Percentiles rank a stretch among this genome's conserved stretches.
These are phyloP conservation scores for Geopemphigus sp. DNA, from an alignment of 1,140 invertebrate species.

Conservation along the genomic window DNA sequence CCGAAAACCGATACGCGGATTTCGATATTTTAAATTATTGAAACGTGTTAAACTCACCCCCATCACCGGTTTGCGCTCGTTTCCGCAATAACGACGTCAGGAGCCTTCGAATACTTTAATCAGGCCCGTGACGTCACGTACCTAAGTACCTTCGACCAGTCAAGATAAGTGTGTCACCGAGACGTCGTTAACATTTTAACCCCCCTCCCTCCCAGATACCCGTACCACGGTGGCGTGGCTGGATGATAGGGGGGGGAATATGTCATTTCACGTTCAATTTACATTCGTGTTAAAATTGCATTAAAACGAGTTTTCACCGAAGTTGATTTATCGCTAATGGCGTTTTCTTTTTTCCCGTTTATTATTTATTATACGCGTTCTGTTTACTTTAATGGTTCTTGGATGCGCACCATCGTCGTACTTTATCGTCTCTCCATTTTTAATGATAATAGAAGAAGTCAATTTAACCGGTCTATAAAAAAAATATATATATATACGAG, in stretches of 20 bases:
- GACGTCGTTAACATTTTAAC: conserved; percentile 3
- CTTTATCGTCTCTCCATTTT: conserved; percentile 42
- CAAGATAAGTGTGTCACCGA: not conserved
- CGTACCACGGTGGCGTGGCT: too few species aligned
- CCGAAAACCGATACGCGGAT: too few species aligned
- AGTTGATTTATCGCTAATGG: conserved; percentile 46
- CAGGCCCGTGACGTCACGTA: not conserved
- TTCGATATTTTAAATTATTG: not conserved
- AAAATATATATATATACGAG: not conserved
- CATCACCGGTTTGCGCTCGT: too few species aligned
- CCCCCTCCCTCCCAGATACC: not conserved
- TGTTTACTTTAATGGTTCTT: conserved; percentile 45
- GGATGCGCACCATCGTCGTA: conserved; percentile 26
- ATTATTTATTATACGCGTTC: conserved; percentile 14
- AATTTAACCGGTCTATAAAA: conserved; percentile 46
- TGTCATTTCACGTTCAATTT: conserved; percentile 38
- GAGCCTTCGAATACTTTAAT: not conserved
- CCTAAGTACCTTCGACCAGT: not conserved
- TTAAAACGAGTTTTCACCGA: conserved; percentile 34
- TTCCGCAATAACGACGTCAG: too few species aligned
- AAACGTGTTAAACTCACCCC: too few species aligned
- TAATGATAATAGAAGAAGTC: conserved; percentile 47
- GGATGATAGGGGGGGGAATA: too few species aligned
- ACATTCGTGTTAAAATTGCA: conserved; percentile 41
- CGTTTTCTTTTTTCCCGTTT: not conserved